Evolutionary conservation across 2,113 vertebrate species (phyloP).

Genomic region (Gopherus evgoodei): DNA sequence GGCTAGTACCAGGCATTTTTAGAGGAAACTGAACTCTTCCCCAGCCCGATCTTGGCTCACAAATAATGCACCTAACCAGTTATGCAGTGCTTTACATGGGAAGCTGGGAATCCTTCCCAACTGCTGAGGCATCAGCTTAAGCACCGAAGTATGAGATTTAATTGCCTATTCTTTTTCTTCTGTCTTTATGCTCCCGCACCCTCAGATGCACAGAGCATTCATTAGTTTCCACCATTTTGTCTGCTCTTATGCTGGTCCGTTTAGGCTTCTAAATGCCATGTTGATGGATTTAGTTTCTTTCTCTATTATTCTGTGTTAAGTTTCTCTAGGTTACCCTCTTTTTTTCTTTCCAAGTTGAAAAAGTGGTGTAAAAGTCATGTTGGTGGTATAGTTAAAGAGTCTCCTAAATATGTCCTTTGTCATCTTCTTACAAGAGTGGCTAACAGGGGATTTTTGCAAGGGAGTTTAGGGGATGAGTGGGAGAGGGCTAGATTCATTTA

Average conservation of each 20-base stretch:
- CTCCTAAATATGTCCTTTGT: no score
- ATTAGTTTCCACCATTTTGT: not conserved
- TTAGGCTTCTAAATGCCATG: not conserved
- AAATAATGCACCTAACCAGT: no score
- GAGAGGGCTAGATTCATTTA: no score
- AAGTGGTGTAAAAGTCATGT: not conserved
- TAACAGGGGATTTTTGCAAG: no score
- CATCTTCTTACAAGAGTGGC: no score
- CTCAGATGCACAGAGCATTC: rapidly evolving
- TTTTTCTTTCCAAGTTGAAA: not conserved
- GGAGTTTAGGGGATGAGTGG: no score
- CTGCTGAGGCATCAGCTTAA: not conserved
- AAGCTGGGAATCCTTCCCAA: not conserved
- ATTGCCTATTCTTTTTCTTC: not conserved
- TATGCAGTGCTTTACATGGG: rapidly evolving
- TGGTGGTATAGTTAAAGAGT: no score
- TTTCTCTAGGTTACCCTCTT: not conserved
- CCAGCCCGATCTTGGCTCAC: no score
- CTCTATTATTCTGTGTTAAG: not conserved
- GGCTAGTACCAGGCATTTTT: not conserved
- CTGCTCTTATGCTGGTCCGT: not conserved
- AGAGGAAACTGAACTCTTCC: no score
- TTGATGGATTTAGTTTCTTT: not conserved
- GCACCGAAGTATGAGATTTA: not conserved
- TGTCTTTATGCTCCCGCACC: not conserved